Percentiles rank a stretch among this genome's conserved stretches.
Conservation (phyloP, 1,140 invertebrate species). For the Ceratina calcarata region DNA sequence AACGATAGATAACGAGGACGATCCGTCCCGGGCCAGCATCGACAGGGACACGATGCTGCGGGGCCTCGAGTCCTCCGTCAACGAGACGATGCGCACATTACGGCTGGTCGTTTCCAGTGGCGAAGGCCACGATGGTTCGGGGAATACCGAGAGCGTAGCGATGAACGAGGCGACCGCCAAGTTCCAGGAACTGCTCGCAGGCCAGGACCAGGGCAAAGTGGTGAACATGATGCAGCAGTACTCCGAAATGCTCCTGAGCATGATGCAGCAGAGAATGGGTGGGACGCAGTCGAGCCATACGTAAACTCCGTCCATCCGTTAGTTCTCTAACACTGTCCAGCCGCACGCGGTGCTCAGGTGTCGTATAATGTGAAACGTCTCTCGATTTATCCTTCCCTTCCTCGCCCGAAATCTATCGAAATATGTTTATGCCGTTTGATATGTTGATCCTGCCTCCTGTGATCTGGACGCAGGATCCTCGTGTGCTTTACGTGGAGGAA, state of each 20-base stretch:
- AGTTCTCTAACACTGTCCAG: constrained; percentile 13
- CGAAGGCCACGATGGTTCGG: constrained; percentile 54
- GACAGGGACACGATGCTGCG: constrained; percentile 77
- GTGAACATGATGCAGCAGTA: constrained; percentile 85
- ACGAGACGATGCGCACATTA: constrained; percentile 76
- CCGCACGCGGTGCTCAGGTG: not conserved
- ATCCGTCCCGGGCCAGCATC: constrained; percentile 64
- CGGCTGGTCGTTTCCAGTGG: constrained; percentile 71
- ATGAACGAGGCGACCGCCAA: constrained; percentile 73
- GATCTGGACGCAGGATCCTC: no score
- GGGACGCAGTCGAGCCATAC: constrained; percentile 74
- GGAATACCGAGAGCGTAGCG: constrained; percentile 59
- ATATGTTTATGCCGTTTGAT: not conserved
- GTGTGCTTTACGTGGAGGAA: not conserved
- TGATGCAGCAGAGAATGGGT: constrained; percentile 84
- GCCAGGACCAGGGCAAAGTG: constrained; percentile 80
- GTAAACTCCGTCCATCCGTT: constrained; percentile 67
- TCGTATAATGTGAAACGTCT: not conserved
- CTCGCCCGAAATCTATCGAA: not conserved
- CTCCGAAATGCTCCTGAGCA: constrained; percentile 82
- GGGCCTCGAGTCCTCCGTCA: constrained; percentile 75
- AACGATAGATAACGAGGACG: constrained; percentile 74
- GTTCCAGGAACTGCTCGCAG: constrained; percentile 73
- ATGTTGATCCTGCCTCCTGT: not conserved
- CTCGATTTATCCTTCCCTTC: not conserved